Conservation (phyloP, 2,113 vertebrate genomes). For the Lagopus muta region DNA sequence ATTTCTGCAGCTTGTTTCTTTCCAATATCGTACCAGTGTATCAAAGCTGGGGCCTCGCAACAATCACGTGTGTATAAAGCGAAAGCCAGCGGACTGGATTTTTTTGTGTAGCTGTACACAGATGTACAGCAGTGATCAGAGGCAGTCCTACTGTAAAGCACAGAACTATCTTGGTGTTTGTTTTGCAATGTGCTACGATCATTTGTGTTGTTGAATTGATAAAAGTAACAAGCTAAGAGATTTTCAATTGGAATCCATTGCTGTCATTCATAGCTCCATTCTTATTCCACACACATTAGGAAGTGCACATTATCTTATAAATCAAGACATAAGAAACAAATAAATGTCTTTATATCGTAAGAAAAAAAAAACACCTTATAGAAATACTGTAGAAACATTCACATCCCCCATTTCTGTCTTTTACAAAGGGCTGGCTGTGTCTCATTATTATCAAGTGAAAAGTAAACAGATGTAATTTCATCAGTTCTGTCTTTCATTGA, state of each 20-base stretch:
- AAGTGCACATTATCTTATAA: background rate
- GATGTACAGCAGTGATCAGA: background rate
- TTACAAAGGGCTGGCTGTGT: conserved; percentile 42
- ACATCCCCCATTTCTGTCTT: conserved; percentile 36
- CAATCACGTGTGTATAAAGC: background rate
- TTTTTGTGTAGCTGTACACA: background rate
- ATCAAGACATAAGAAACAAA: conserved; percentile 16
- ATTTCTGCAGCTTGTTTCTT: background rate
- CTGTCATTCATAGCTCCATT: background rate
- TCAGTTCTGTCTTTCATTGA: conserved; percentile 46
- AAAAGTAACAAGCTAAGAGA: background rate
- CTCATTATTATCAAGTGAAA: conserved; percentile 52
- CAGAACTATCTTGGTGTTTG: background rate
- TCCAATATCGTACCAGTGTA: background rate
- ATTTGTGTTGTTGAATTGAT: conserved; percentile 20
- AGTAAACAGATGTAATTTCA: conserved; percentile 70
- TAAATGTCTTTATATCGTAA: conserved; percentile 5
- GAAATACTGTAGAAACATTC: conserved; percentile 43
- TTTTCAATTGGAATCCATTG: background rate
- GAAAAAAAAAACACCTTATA: background rate
- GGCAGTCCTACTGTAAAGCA: background rate
- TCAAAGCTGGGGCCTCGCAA: background rate
- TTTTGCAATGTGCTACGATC: background rate
- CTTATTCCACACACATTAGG: background rate
- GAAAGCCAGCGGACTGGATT: background rate